Base-by-base conservation (phyloP, 2,113 vertebrate genomes). In the Corythaeola cristata region DNA sequence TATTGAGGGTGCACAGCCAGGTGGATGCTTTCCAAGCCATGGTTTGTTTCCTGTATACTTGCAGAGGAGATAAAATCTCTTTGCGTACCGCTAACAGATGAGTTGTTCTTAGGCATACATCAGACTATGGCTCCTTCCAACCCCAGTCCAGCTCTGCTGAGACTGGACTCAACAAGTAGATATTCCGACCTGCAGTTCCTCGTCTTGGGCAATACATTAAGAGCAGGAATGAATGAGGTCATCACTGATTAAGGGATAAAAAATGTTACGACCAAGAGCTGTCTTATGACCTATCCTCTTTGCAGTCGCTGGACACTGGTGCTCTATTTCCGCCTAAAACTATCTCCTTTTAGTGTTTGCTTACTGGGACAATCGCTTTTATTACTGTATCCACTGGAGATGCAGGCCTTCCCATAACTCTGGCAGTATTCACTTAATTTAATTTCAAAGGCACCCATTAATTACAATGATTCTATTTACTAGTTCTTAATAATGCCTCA, bases 381-480 rank as follows among this genome's bases (percentile, higher is more conserved):
- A 72, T 72, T 60, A 72, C 37, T 85, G 41, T 75, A 64, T 22
- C 62, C 26, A 41, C 21, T 69, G 45, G 35, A 69, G 71, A 55
- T 15, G 27, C 6, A 41, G 55, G 35, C 30, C 76, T 75, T 89
- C 62, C 44, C 17, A 9, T 62, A 72, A 77, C 52, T 87, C 69
- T 76, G 41, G 27, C 47, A 81, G 30, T 60, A 88, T 81, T 81
- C 44, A 78, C 30, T 72, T 91, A 89, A 88, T 93, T 83, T 69
- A 50, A 47, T 87, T 96, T 89, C 82, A 95, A 94, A 87, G 71
- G 55, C 14, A 69, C 15, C 12, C 32, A 44, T 90, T 83, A 77
- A 77, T 94, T 91, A 91, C 85, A 94, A 89, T 62, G 2, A 45
- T 63, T 94, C 64, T 89, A 84, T 89, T 87, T 96, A 69, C 62